Percentiles rank a stretch among this genome's conserved stretches.
Conservation (phyloP, 2,888 invertebrate genomes). For the Unio pictorum region DNA sequence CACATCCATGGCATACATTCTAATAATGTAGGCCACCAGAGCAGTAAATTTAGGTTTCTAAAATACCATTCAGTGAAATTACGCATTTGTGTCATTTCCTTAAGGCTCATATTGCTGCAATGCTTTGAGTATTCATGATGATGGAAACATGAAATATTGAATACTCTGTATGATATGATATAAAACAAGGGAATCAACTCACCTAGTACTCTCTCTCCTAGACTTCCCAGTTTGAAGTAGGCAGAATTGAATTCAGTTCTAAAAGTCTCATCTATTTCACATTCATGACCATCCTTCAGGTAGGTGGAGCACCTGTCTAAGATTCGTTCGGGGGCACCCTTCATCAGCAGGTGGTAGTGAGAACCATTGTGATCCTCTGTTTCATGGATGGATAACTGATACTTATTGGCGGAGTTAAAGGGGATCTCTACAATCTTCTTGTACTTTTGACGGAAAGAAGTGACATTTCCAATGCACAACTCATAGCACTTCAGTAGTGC, state of each 20-base stretch:
- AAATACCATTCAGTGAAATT: too few relatives aligned
- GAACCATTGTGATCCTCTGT: conserved; percentile 82
- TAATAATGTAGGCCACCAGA: too few relatives aligned
- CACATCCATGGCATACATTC: too few relatives aligned
- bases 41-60: too few relatives aligned
- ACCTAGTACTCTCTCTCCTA: conserved; percentile 87
- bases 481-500: conserved; percentile 72
- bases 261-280: conserved; percentile 92
- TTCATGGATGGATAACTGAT: conserved; percentile 90
- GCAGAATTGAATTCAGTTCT: conserved; percentile 96
- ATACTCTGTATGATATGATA: neutral
- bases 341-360: conserved; percentile 87
- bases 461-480: conserved; percentile 68
- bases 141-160: neutral
- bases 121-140: neutral
- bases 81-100: too few relatives aligned
- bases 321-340: conserved; percentile 93
- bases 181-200: conserved; percentile 10
- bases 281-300: conserved; percentile 93
- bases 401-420: conserved; percentile 74
- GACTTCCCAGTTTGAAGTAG: conserved; percentile 85
- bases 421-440: conserved; percentile 72
- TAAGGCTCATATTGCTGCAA: neutral
- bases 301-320: conserved; percentile 91
- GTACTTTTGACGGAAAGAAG: conserved; percentile 66